Conservation (phyloP, 2,888 invertebrate species). For the Scaptomyza reducta region DNA sequence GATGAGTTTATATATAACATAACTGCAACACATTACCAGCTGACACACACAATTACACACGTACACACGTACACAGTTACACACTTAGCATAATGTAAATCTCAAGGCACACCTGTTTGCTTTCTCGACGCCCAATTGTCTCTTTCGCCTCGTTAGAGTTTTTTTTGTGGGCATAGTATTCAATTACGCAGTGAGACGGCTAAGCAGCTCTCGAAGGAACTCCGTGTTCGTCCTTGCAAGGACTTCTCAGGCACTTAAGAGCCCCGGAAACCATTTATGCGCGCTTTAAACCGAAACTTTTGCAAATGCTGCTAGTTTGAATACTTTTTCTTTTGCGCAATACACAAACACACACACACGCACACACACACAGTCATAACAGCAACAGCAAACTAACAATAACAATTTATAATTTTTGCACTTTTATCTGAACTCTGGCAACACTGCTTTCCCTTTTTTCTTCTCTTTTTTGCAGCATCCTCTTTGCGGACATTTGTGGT, state of each 20-base stretch:
- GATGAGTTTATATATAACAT: slow-evolving; percentile 63
- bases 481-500: slow-evolving; percentile 97
- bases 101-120: slow-evolving; percentile 67
- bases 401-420: slow-evolving; percentile 19
- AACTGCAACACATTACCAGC: slow-evolving; percentile 60
- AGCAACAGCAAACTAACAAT: slow-evolving; percentile 7
- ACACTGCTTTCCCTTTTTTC: not conserved
- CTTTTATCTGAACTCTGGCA: slow-evolving; percentile 24
- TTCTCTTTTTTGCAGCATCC: slow-evolving; percentile 87
- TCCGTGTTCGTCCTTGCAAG: slow-evolving; percentile 12
- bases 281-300: slow-evolving; percentile 29
- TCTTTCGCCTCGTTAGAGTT: slow-evolving; percentile 3
- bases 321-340: slow-evolving; percentile 34
- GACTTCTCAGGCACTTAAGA: slow-evolving; percentile 17
- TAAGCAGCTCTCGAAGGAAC: slow-evolving; percentile 60
- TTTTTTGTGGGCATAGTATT: slow-evolving; percentile 45
- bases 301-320: slow-evolving; percentile 22
- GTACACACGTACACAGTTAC: too few relatives aligned
- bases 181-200: slow-evolving; percentile 70
- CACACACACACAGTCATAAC: not conserved
- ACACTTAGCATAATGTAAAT: slow-evolving; percentile 63
- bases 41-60: slow-evolving; percentile 35
- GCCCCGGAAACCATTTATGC: not conserved
- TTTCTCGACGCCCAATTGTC: slow-evolving; percentile 17
- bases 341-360: not conserved